Evolutionary conservation across 2,888 invertebrate species (phyloP), one percentile per base, ranked within the genome.

Genomic region (Hyppa rectilinea): DNA sequence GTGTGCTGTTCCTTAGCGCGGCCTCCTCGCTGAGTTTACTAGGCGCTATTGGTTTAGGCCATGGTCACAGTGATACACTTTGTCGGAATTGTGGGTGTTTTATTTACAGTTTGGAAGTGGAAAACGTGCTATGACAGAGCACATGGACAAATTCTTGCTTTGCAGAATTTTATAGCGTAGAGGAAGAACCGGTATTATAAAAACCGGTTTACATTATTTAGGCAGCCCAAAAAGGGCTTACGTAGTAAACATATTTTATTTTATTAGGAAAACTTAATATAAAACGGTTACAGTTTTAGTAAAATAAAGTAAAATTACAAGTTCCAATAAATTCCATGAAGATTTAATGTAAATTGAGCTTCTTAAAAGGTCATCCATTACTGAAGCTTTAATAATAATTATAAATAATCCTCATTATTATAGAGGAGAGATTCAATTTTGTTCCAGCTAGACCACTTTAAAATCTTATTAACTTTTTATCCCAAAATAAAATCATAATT

Each of bases 21-120:
- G 23, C 63, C 29, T 47, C 40, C 34, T 69, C 29, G 49, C 55
- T 20, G 23, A 12, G 26, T 82, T 73, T 71, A 71, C 65, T 69
- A 76, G 70, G 70, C 20, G 6, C 10, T 83, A 66, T 83, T 82
- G 52, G 63, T 50, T 72, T 65, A 83, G 72, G 72, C 50, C 26
- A 40, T 17, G 71, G 73, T 70, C 79, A 74, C 65, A 72, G 53
- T 40, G 74, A 60, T 38, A 61, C 43, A 60, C 60, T 71, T 75
- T 67, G 64, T 6, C 10, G 7, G 47, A 45, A 64, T 45, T 62
- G 2, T 26, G 7, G 7, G 5, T 45, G 49, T 43, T 34, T 62
- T 62, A 62, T 65, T 62, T 26, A 63, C 43, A 36, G n/a, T 73
- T 23, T n/a, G 29, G 14, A n/a, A 26, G 29, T 26, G 20, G 10